Evolutionary conservation across 2,888 invertebrate genomes (phyloP), one percentile per base, ranked within the genome.

Genomic region (Drosophila neotestacea): DNA sequence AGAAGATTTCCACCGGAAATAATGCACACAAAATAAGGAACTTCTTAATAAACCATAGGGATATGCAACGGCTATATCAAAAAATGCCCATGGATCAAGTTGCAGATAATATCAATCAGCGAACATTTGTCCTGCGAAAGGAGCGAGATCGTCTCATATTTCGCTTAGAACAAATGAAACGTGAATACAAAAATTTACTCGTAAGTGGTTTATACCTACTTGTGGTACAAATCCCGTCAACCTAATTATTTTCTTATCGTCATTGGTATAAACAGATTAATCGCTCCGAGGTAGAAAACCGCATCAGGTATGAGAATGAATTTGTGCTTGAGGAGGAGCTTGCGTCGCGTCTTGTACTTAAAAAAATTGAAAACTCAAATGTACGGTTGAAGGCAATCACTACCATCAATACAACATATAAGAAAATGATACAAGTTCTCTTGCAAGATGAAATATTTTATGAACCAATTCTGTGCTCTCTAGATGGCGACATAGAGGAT

Each of bases 121-220:
- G 91, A 2, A 92, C 92, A 3, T 93, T 93, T 85, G 81, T 90
- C 2, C 73, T 91, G 80, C 88, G 92, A 5, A 93, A 92, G 66
- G 92, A 92, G 64, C 81, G 88, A 0, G 92, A 93, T 87, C 91
- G 90, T 10, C 68, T 92, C 9, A 66, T 64, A 2, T 75, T 74
- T 73, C 85, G 81, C 4, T 73, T 91, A 30, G 64, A 81, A 7
- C 81, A 88, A 48, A 42, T 91, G 4, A 87, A 88, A 34, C 36
- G 60, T 0, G 77, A 78, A 6, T 92, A 91, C 56, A 81, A 89
- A 44, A 48, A 67, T 0, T 81, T 90, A 61, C 63, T 92, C 77
- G 88, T 92, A 60, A 59, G 73, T 77, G 22, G 1, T 22, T 1
- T 16, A 22, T 7, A 13, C 10, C 9, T 32, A 4, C 5, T 5